These are phyloP conservation scores for Limnodromus scolopaceus DNA, from an alignment of 2,797 vertebrate species.

Conservation along the genomic window DNA sequence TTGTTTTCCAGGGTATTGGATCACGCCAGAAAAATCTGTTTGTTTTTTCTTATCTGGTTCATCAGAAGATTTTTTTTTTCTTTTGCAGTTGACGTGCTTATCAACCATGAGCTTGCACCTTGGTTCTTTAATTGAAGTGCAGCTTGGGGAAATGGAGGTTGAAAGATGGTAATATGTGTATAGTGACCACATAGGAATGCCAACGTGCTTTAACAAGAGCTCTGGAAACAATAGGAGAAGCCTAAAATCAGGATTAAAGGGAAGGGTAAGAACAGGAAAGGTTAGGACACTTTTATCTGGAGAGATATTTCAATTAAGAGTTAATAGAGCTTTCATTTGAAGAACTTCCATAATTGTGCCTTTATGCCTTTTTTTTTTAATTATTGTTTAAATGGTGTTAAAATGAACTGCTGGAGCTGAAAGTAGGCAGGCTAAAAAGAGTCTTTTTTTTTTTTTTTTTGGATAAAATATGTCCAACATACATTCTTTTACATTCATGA, in stretches of 20 bases:
- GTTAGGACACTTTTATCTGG: neutral
- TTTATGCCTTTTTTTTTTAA: neutral
- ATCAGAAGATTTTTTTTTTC: neutral
- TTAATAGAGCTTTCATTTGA: neutral
- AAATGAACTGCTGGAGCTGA: neutral
- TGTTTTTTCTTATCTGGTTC: neutral
- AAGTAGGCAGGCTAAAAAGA: neutral
- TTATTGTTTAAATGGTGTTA: neutral
- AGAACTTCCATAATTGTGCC: neutral
- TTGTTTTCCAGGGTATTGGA: neutral
- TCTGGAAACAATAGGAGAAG: neutral
- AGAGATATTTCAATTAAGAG: neutral
- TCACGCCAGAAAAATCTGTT: neutral
- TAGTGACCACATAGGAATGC: neutral
- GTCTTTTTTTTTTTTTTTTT: neutral
- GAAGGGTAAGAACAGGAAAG: neutral
- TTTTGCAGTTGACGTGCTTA: neutral
- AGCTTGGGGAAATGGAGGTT: neutral
- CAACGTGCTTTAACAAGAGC: neutral
- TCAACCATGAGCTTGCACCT: neutral
- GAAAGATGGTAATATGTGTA: neutral
- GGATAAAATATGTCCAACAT: neutral
- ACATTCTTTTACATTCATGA: neutral
- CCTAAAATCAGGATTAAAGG: neutral
- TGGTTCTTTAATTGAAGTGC: neutral